Evolutionary conservation across 2,113 vertebrate species (phyloP).

Genomic region (Boleophthalmus pectinirostris): DNA sequence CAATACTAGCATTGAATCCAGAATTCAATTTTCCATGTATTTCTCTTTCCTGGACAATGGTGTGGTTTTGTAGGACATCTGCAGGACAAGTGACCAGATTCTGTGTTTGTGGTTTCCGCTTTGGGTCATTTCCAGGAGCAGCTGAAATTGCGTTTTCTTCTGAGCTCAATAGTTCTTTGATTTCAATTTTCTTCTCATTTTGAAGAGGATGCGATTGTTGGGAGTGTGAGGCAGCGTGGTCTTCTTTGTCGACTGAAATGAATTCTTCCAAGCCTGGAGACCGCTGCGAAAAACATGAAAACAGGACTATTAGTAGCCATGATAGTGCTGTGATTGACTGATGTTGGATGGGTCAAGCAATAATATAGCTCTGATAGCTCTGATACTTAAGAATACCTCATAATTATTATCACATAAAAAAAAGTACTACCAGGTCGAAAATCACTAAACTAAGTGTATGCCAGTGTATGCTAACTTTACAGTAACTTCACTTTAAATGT

Average conservation of each 20-base stretch:
- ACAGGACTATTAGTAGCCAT: background rate
- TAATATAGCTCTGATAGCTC: background rate
- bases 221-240: background rate
- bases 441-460: no score
- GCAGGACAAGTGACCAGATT: background rate
- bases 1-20: slow-evolving; percentile 3
- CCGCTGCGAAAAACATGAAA: background rate
- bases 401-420: background rate
- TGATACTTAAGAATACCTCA: background rate
- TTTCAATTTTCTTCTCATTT: slow-evolving; percentile 7
- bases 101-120: background rate
- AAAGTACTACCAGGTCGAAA: no score
- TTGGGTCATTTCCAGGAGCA: background rate
- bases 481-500: no score
- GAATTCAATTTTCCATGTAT: background rate
- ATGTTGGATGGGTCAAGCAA: no score
- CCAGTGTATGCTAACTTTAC: no score
- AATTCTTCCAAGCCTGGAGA: background rate
- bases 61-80: background rate
- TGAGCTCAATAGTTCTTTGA: background rate
- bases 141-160: background rate
- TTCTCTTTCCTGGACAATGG: background rate
- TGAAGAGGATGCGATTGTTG: background rate
- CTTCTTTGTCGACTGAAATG: slow-evolving; percentile 1
- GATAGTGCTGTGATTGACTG: no score